A percentile compares a stretch with the other conserved stretches of the same genome.
Conservation (phyloP, 2,797 vertebrate genomes). For the Pempheris klunzingeri region DNA sequence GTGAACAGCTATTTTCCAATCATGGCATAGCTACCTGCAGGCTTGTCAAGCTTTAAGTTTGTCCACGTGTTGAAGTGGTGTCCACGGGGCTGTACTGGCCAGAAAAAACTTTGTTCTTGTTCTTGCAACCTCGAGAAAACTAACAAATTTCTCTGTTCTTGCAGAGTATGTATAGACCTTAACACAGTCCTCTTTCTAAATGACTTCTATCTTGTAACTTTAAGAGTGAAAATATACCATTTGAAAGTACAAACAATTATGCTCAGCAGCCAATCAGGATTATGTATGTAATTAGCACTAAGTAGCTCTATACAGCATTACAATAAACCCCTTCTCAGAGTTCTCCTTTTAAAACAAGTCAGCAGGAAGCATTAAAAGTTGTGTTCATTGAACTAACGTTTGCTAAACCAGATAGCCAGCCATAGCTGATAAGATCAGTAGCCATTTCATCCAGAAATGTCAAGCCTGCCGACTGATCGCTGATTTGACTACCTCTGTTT, state of each 20-base stretch:
- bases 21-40: background rate
- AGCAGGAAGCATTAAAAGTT: background rate
- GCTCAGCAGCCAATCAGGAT: too few species aligned
- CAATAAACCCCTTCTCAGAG: too few species aligned
- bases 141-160: too few species aligned
- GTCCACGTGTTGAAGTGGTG: background rate
- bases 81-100: background rate
- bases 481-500: background rate
- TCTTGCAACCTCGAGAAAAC: too few species aligned
- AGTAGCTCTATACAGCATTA: background rate
- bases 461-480: too few species aligned
- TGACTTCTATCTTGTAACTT: background rate
- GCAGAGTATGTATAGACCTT: too few species aligned
- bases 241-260: too few species aligned
- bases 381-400: too few species aligned
- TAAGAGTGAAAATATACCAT: background rate
- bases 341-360: background rate
- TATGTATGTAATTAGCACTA: too few species aligned
- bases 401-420: too few species aligned
- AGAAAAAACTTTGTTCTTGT: too few species aligned
- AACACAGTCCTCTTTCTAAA: too few species aligned
- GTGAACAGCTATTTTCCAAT: background rate
- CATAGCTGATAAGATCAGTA: background rate
- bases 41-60: background rate
- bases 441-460: background rate